Evolutionary conservation across 2,888 invertebrate species (phyloP).

Genomic region (Clitarchus hookeri): DNA sequence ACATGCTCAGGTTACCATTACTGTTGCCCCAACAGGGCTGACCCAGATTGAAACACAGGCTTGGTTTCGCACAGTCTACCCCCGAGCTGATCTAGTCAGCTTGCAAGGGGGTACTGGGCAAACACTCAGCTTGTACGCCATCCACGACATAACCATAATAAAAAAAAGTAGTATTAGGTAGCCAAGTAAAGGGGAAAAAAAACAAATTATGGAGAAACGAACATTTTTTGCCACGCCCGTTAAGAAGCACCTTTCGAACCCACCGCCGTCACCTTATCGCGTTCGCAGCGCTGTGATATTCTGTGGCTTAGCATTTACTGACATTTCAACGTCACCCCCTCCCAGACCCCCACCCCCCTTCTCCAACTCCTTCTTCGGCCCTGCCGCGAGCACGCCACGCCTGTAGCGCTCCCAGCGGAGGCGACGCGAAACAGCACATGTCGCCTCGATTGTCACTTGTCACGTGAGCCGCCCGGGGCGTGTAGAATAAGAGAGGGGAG

Average conservation of each 20-base stretch:
- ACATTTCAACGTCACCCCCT: not conserved
- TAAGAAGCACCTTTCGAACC: not conserved
- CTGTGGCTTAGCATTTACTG: not conserved
- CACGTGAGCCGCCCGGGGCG: conserved; percentile 27
- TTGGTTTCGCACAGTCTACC: no score
- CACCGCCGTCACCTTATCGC: not conserved
- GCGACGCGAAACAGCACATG: conserved; percentile 24
- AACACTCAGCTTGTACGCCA: no score
- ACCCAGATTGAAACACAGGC: no score
- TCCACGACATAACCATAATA: no score
- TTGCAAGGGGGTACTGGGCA: no score
- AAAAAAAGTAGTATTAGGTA: no score
- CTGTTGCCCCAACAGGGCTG: no score
- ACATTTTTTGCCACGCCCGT: no score
- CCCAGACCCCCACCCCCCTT: not conserved
- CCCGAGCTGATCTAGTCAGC: no score
- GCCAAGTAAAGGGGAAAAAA: no score
- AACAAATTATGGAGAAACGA: no score
- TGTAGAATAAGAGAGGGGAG: not conserved
- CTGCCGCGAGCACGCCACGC: not conserved
- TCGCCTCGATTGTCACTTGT: conserved; percentile 48
- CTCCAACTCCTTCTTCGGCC: not conserved
- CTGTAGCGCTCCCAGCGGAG: not conserved
- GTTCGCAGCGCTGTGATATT: not conserved
- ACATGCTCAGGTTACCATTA: no score